Conservation (phyloP, 2,113 vertebrate species). For the Oceanodroma tethys region DNA sequence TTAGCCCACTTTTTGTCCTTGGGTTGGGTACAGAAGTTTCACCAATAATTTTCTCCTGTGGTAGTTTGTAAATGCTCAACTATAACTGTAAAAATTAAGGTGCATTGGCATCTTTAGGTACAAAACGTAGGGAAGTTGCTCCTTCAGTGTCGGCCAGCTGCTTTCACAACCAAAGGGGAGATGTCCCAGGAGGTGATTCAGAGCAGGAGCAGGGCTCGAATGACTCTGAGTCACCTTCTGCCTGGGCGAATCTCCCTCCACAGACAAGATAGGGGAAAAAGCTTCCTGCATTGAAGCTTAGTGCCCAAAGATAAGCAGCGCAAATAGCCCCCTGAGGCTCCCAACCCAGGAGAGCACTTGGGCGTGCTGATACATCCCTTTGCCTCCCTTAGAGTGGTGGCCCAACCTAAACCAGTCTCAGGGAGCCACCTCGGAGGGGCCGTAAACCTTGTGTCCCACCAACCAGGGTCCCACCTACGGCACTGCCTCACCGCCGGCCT, state of each 20-base stretch:
- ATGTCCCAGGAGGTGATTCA: neutral
- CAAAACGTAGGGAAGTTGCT: neutral
- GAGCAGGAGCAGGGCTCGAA: neutral
- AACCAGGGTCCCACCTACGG: fast-evolving
- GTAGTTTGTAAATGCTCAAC: neutral
- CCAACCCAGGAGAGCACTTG: neutral
- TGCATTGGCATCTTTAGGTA: neutral
- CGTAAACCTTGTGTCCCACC: neutral
- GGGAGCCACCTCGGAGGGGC: neutral
- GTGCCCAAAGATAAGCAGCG: neutral
- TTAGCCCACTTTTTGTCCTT: neutral
- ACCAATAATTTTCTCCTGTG: neutral
- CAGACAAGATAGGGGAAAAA: neutral
- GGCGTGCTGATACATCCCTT: neutral
- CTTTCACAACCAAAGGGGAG: neutral
- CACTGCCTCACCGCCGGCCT: neutral
- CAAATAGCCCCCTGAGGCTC: neutral
- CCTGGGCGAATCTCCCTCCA: neutral
- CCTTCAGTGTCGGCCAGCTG: neutral
- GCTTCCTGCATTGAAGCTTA: neutral
- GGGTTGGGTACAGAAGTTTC: neutral
- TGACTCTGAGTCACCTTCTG: neutral
- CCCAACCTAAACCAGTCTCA: neutral
- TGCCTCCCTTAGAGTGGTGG: neutral
- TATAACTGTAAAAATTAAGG: neutral